Evolutionary conservation across 2,113 vertebrate species (phyloP).

Genomic region (Pangasianodon gigas): DNA sequence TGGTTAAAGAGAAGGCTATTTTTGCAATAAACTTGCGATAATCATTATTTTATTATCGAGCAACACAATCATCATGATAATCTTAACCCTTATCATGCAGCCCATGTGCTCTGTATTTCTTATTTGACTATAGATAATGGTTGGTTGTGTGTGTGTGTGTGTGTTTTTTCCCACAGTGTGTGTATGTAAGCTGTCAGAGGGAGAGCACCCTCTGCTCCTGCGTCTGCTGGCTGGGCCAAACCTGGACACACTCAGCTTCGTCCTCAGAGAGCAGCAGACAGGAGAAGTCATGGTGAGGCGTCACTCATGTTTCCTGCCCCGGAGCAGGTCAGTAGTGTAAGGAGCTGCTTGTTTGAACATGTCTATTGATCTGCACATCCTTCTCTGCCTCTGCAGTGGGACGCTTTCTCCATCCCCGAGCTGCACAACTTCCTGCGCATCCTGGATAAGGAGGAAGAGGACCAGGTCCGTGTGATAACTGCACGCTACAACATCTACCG

Average conservation of each 20-base stretch:
- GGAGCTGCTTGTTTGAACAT: not conserved
- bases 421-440: constrained; percentile 93
- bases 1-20: not conserved
- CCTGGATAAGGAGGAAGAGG: constrained; percentile 90
- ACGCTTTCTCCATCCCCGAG: constrained; percentile 92
- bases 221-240: constrained; percentile 89
- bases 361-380: not conserved
- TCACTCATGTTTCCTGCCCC: not conserved
- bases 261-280: constrained; percentile 89
- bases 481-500: constrained; percentile 82
- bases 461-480: constrained; percentile 80
- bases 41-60: not conserved
- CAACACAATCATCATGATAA: not conserved
- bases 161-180: constrained; percentile 75
- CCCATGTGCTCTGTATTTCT: not conserved
- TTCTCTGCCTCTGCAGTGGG: constrained; percentile 79
- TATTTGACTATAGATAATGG: not conserved
- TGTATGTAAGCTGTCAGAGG: constrained; percentile 88
- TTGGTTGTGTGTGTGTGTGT: constrained; percentile 6
- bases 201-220: constrained; percentile 88
- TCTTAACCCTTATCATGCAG: not conserved
- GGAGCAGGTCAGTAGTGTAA: not conserved
- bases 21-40: not conserved
- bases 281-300: constrained; percentile 88
- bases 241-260: constrained; percentile 86